Evolutionary conservation across 2,797 vertebrate species (phyloP), one percentile per base, ranked within the genome.

Genomic region (Peromyscus aztecus): DNA sequence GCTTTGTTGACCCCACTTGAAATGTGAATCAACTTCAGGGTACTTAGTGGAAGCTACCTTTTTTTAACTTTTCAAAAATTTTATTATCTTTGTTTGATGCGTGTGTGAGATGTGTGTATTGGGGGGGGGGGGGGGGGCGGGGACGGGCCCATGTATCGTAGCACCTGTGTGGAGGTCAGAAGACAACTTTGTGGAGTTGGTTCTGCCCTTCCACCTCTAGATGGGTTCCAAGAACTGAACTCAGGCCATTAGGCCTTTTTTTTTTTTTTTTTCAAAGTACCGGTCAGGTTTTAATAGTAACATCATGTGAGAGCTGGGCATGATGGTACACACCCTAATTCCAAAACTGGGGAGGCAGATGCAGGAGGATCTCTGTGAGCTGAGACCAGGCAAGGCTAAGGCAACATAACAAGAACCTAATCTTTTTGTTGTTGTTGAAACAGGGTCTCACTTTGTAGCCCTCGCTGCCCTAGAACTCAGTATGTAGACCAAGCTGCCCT

Each of bases 191-290:
- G 40, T 63, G 27, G 82, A 34, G 40, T 34, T 3, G 2, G 16
- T 84, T 83, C 40, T 65, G 40, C 21, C 37, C 37, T 63, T 63
- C 29, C 9, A 63, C 27, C 16, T 84, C 27, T 46, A 21, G 46
- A 27, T 65, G 59, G 34, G 55, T 37, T 59, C 59, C 59, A 46
- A 40, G 27, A 59, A 46, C 63, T 46, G 43, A 84, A 65, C 27
- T 46, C 9, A 31, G 16, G 37, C 59, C 23, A 65, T 31, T 21
- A 2, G 16, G 27, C 43, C 12, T 84, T 83, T 55, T 55, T 55
- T 75, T 95, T 49, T 52, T 52, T 52, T 75, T 95, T 80, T 55
- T 88, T n/a, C 59, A 19, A 34, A 59, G 49, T 81, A 87, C 82
- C 31, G 23, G 46, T 34, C 76, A 89, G 55, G 14, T 76, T 95